Conservation (phyloP, 2,888 invertebrate species). For the Lathronympha strigana region DNA sequence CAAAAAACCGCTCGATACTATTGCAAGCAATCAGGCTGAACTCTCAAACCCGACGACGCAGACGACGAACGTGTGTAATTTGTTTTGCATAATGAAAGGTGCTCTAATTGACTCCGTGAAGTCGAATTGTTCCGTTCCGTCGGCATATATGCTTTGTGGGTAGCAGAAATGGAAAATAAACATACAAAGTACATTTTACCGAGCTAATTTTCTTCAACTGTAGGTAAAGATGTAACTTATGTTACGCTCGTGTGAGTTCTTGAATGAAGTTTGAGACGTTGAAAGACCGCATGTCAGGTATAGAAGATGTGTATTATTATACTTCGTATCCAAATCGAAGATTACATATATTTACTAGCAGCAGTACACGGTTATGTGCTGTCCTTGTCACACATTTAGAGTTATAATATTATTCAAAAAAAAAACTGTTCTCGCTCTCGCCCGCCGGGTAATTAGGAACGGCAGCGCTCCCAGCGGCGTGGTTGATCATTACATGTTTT, state of each 20-base stretch:
- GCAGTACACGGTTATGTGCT: no score
- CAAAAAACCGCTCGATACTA: neutral
- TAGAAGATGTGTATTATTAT: neutral
- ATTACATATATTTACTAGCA: no score
- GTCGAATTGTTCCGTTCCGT: slow-evolving; percentile 36
- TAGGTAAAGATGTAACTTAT: neutral
- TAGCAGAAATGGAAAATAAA: slow-evolving; percentile 25
- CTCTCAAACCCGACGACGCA: slow-evolving; percentile 1
- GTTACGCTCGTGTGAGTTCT: neutral
- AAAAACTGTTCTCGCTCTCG: no score
- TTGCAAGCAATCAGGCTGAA: slow-evolving; percentile 2
- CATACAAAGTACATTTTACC: neutral
- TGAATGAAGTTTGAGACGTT: neutral
- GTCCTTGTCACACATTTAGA: no score
- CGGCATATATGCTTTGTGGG: slow-evolving; percentile 32
- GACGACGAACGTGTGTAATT: slow-evolving; percentile 36
- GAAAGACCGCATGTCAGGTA: neutral
- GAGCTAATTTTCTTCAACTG: neutral
- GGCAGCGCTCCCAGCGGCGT: no score
- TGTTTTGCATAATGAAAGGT: slow-evolving; percentile 43
- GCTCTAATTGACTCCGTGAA: slow-evolving; percentile 40
- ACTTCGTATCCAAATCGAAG: no score
- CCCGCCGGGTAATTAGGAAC: no score
- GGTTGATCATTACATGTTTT: no score
- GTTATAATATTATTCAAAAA: no score